These are phyloP conservation scores for Ciconia nigra DNA, from an alignment of 2,797 vertebrate species.

Conservation along the genomic window DNA sequence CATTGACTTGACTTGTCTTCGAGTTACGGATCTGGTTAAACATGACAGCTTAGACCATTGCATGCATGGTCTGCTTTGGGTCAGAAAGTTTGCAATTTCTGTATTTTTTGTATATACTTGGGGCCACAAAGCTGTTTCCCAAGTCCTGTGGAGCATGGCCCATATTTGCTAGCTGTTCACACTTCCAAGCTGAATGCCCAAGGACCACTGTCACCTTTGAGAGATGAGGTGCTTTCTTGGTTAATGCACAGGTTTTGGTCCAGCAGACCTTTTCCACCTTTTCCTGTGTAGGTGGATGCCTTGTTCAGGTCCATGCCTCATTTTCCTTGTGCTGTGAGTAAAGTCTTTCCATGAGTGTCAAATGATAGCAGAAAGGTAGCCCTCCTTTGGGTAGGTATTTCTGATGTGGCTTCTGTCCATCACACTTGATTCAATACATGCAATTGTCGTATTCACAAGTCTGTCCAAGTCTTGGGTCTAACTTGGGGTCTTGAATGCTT, in stretches of 20 bases:
- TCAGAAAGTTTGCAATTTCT: background rate
- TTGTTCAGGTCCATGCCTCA: background rate
- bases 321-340: background rate
- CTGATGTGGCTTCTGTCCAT: background rate
- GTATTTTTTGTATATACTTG: background rate
- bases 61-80: background rate
- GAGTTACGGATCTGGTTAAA: background rate
- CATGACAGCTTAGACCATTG: background rate
- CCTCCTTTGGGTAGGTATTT: background rate
- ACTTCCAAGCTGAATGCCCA: background rate
- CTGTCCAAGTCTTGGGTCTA: background rate
- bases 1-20: background rate
- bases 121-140: background rate
- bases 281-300: background rate
- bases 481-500: background rate
- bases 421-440: fast-evolving
- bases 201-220: background rate
- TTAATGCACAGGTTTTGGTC: background rate
- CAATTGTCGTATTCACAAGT: fast-evolving
- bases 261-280: background rate
- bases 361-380: background rate
- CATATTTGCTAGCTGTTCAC: background rate
- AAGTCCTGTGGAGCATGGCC: background rate
- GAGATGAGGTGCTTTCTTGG: background rate
- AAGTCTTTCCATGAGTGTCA: background rate